These are phyloP conservation scores for Lasioglossum oenotherae DNA, from an alignment of 2,888 invertebrate genomes.

Conservation along the genomic window DNA sequence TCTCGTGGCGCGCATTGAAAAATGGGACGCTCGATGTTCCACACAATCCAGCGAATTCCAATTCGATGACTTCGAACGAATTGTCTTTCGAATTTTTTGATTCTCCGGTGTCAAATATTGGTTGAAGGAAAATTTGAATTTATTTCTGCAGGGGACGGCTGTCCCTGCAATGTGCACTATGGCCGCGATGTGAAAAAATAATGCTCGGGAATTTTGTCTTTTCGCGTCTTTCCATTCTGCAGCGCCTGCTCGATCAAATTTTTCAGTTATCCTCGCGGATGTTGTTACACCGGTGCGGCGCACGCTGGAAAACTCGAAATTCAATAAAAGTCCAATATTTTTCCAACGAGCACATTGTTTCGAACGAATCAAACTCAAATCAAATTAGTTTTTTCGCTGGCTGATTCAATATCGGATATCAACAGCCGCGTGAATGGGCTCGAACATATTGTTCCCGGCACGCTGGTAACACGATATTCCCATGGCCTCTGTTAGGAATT, in stretches of 20 bases:
- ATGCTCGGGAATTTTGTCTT: neutral
- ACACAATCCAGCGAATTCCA: neutral
- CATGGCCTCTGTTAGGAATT: neutral
- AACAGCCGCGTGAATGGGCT: neutral
- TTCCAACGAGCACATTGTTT: neutral
- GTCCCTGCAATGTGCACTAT: neutral
- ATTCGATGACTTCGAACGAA: constrained; percentile 3
- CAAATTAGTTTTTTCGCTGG: constrained; percentile 34
- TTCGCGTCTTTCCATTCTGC: neutral
- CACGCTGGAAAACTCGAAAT: neutral
- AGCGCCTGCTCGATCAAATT: neutral
- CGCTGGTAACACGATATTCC: neutral
- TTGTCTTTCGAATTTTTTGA: neutral
- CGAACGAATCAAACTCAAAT: constrained; percentile 24
- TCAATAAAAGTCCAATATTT: constrained; percentile 27
- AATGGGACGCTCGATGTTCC: neutral
- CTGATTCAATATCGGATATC: constrained; percentile 10
- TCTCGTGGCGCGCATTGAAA: neutral
- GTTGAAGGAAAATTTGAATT: constrained; percentile 1
- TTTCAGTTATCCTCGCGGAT: neutral
- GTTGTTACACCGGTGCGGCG: no score
- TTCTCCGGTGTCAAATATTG: neutral
- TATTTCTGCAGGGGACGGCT: neutral
- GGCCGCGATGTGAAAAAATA: neutral
- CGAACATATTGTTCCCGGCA: neutral